Conservation (phyloP, 1,140 invertebrate species). For the Drosophila takahashii region DNA sequence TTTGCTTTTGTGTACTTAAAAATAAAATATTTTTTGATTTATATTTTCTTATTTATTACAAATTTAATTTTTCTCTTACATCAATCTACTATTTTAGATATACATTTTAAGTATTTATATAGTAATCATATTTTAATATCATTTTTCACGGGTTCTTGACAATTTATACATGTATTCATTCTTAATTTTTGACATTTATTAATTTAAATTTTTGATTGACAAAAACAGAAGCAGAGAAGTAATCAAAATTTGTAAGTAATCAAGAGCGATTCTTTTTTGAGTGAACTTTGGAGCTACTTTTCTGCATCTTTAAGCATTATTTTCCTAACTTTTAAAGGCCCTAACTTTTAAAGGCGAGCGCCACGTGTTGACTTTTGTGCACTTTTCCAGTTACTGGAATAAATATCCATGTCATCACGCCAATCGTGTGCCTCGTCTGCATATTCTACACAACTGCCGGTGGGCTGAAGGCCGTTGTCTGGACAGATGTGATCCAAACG, state of each 20-base stretch:
- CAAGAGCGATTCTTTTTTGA: not conserved
- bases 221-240: not conserved
- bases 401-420: conserved; percentile 92
- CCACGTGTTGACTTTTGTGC: not conserved
- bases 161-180: not conserved
- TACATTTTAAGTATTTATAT: too few species aligned
- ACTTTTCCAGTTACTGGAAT: conserved; percentile 91
- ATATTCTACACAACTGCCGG: conserved; percentile 86
- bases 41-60: too few species aligned
- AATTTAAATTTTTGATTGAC: not conserved
- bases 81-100: too few species aligned
- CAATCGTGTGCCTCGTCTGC: conserved; percentile 87
- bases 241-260: not conserved
- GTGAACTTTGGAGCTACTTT: not conserved
- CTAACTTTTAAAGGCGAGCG: not conserved
- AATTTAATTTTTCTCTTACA: too few species aligned
- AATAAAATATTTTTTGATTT: too few species aligned
- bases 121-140: not conserved
- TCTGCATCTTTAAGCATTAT: not conserved
- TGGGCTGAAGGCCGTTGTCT: conserved; percentile 96
- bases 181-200: not conserved
- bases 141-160: not conserved
- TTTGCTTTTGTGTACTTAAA: too few species aligned
- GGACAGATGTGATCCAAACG: conserved; percentile 96
- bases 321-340: not conserved